Conservation (phyloP, 2,888 invertebrate species). For the Drosophila atroscutellata region DNA sequence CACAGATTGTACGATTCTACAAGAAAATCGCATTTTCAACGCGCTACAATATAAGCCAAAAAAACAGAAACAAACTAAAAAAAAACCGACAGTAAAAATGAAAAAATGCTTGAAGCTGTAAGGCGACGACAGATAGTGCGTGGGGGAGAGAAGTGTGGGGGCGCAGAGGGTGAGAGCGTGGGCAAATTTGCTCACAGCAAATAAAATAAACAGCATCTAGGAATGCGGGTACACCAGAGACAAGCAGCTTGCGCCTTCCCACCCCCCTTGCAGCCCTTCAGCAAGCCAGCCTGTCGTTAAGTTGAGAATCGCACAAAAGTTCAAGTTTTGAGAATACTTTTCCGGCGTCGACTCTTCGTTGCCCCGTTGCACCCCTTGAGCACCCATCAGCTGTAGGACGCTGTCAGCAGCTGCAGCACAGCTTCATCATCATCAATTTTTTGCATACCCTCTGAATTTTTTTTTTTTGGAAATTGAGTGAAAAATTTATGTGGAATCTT, state of each 20-base stretch:
- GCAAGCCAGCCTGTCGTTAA: slow-evolving; percentile 45
- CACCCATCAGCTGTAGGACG: slow-evolving; percentile 3
- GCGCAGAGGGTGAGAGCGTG: background rate
- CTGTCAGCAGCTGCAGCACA: slow-evolving; percentile 33
- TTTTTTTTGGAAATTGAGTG: background rate
- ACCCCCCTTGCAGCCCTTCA: background rate
- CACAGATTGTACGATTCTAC: slow-evolving; percentile 47
- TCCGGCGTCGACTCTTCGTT: slow-evolving; percentile 24
- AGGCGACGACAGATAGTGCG: slow-evolving; percentile 64
- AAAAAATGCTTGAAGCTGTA: slow-evolving; percentile 48
- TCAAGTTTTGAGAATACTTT: slow-evolving; percentile 69
- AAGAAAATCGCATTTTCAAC: slow-evolving; percentile 77
- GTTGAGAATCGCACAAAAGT: slow-evolving; percentile 73
- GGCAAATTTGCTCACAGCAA: slow-evolving; percentile 51
- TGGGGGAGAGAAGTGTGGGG: slow-evolving; percentile 1
- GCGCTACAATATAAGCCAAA: slow-evolving; percentile 35
- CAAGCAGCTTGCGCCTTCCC: background rate
- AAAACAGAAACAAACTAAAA: slow-evolving; percentile 7
- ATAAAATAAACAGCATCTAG: slow-evolving; percentile 70
- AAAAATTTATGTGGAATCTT: background rate
- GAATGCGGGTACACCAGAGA: slow-evolving; percentile 38
- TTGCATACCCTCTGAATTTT: background rate
- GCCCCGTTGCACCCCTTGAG: background rate
- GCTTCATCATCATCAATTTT: slow-evolving; percentile 76
- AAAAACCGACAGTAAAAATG: slow-evolving; percentile 28